Evolutionary conservation across 2,888 invertebrate species (phyloP).

Genomic region (Papilio protenor): DNA sequence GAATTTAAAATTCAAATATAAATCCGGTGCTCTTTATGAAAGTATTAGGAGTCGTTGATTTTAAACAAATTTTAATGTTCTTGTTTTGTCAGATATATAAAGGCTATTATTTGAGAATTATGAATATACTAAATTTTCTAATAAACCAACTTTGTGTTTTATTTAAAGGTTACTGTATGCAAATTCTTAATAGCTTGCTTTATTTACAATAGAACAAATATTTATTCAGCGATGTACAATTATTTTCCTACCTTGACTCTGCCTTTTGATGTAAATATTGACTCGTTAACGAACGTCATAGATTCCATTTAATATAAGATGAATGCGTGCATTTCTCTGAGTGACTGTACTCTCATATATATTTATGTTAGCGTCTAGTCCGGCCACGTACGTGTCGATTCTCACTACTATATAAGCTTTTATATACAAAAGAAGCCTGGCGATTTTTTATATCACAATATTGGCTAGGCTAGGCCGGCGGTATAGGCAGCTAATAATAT

Average conservation of each 20-base stretch:
- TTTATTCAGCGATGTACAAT: slow-evolving; percentile 16
- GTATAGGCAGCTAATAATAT: slow-evolving; percentile 19
- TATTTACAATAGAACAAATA: slow-evolving; percentile 26
- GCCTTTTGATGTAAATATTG: slow-evolving; percentile 72
- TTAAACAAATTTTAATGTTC: slow-evolving; percentile 68
- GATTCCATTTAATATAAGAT: slow-evolving; percentile 83
- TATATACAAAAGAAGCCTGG: slow-evolving; percentile 70
- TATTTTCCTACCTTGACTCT: slow-evolving; percentile 16
- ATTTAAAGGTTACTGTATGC: slow-evolving; percentile 48
- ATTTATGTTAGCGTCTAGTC: slow-evolving; percentile 81
- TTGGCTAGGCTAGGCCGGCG: background rate
- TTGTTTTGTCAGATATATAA: slow-evolving; percentile 65
- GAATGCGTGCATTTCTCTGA: slow-evolving; percentile 83
- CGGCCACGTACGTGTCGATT: slow-evolving; percentile 76
- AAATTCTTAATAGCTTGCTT: background rate
- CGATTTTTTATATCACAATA: slow-evolving; percentile 18
- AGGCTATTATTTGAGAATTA: slow-evolving; percentile 76
- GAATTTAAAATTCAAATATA: slow-evolving; percentile 22
- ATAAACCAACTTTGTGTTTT: slow-evolving; percentile 62
- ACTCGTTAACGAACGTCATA: slow-evolving; percentile 71
- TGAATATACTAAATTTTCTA: slow-evolving; percentile 81
- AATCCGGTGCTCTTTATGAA: slow-evolving; percentile 67
- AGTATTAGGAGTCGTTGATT: slow-evolving; percentile 69
- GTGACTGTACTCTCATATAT: slow-evolving; percentile 79
- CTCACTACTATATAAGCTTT: slow-evolving; percentile 77